Evolutionary conservation across 2,888 invertebrate species (phyloP), one percentile per base, ranked within the genome.

Genomic region (Dicyrtoma fusca): DNA sequence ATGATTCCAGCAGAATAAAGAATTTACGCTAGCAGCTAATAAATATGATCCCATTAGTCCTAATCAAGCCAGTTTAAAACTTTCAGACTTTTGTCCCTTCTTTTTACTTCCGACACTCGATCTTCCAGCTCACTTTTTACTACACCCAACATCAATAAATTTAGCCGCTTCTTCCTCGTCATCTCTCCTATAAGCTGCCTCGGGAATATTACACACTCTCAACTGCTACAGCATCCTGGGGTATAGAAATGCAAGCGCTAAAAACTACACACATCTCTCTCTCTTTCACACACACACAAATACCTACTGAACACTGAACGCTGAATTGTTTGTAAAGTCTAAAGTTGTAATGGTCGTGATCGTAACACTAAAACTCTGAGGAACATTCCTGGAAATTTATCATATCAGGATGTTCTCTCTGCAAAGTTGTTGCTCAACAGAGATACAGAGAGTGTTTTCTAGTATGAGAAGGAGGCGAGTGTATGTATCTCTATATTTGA

Each of bases 41-140:
- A 74, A 71, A 74, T 74, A 69, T 71, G 68, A 71, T 74, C 69
- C 63, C 74, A 74, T 74, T 74, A 74, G 74, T 74, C 69, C 68
- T 74, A 74, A 74, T 74, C 74, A 74, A 74, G 74, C 69, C 55
- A 64, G 44, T 71, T 74, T 74, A 64, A 73, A 73, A 73, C 45
- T 65, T 73, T 23, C 4, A 1, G 59, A 59, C 26, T 73, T n/a
- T 61, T 65, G 44, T 47, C 55, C 63, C 63, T 72, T 55, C 53
- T 72, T 69, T 26, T 19, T 34, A 23, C 19, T 61, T 42, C 42
- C 34, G 61, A 61, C 61, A 42, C 26, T 53, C 53, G 17, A 53
- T 53, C 42, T 45, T 19, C 17, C 25, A 26, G 10, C 34, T 65
- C 49, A 49, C 63, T 63, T 45, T 65, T 23, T 65, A 51, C 64